Evolutionary conservation across 2,113 vertebrate genomes (phyloP), one percentile per base, ranked within the genome.

Genomic region (Atractosteus spatula): DNA sequence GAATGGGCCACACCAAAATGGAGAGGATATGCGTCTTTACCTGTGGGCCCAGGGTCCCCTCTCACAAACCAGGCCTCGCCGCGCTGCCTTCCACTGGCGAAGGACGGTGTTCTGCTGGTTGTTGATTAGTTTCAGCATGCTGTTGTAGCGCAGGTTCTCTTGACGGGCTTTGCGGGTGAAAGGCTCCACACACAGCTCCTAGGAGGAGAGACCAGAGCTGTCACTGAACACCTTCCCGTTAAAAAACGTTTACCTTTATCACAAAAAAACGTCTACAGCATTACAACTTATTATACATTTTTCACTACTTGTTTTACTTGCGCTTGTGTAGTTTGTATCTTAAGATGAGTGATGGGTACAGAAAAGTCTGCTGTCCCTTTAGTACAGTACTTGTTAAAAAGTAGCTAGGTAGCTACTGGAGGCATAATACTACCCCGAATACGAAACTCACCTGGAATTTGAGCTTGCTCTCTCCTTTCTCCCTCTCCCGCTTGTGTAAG

Each of bases 381-480:
- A 29, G 29, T 29, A 29, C 29, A 29, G 29, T 29, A 29, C 29
- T 29, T 2, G 29, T 29, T 29, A 29, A 29, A 29, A 29, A 29
- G 29, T 29, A 29, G 29, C 29, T 29, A 1, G 29, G 29, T 29
- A 29, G 29, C 29, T 29, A 29, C 29, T 29, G 29, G 29, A 29
- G 29, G 29, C 29, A 29, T 29, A 29, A 29, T 29, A 29, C 29
- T 29, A 29, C 29, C 29, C 29, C 29, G 29, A 29, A 29, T 29
- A 29, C 29, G 2, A 5, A 51, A 7, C 84, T 88, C 76, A 99
- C 97, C 96, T 98, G 94, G 86, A 99, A 98, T 80, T 94, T 95
- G 74, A 98, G 95, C 78, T 99, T 99, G 91, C 97, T 98, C 89
- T 99, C 97, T 29, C 97, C 97, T 72, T 94, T 86, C 73, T 98